Conservation (phyloP, 1,140 invertebrate species). For the Aphidius ervi region DNA sequence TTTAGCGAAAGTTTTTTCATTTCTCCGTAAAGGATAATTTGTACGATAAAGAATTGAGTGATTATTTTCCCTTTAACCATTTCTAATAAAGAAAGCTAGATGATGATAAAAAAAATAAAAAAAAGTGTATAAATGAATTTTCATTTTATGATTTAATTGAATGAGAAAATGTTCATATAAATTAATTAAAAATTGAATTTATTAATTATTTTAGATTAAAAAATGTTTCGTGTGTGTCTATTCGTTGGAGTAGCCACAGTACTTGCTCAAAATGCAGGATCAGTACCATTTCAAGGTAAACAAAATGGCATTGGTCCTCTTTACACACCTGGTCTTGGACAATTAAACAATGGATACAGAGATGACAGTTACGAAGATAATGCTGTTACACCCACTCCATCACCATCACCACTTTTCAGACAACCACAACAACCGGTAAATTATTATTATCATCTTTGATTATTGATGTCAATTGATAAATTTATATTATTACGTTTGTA, state of each 20-base stretch:
- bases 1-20: too few species aligned
- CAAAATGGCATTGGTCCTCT: slow-evolving; percentile 39
- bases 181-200: too few species aligned
- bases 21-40: too few species aligned
- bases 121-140: too few species aligned
- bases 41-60: too few species aligned
- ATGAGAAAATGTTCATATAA: too few species aligned
- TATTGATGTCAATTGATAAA: neutral
- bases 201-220: slow-evolving; percentile 16
- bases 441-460: neutral
- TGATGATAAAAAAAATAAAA: too few species aligned
- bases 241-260: slow-evolving; percentile 36
- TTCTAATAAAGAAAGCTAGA: too few species aligned
- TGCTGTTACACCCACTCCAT: slow-evolving; percentile 48
- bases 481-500: neutral
- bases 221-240: slow-evolving; percentile 45
- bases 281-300: slow-evolving; percentile 43
- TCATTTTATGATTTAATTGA: too few species aligned
- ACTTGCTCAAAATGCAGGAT: slow-evolving; percentile 41
- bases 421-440: slow-evolving; percentile 30
- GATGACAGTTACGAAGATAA: slow-evolving; percentile 53
- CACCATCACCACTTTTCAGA: slow-evolving; percentile 44
- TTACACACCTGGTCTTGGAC: slow-evolving; percentile 37
- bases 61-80: too few species aligned
- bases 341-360: slow-evolving; percentile 40